phyloP scores from a whole-genome alignment of 2,888 invertebrate species.

The Sialis lutaria region DNA sequence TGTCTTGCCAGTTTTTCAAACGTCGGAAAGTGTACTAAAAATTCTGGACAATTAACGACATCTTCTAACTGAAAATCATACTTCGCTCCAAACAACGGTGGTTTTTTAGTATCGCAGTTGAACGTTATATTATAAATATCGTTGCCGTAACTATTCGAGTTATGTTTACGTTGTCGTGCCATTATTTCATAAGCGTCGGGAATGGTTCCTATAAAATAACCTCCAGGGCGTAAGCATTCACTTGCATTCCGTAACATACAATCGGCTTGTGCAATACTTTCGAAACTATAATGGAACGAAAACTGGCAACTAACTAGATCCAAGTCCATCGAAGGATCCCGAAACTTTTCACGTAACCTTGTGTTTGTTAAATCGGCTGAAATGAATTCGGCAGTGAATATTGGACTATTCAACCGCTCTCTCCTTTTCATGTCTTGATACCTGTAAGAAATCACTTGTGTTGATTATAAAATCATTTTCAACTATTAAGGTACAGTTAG shows the following conservation, averaged over 20 bases:
- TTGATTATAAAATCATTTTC: no score
- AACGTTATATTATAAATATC: conserved; percentile 59
- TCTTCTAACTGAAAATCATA: conserved; percentile 93
- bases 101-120: conserved; percentile 43
- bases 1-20: conserved; percentile 55
- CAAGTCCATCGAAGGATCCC: conserved; percentile 59
- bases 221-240: conserved; percentile 75
- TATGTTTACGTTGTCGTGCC: conserved; percentile 42
- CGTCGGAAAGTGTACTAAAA: conserved; percentile 84
- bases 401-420: conserved; percentile 17
- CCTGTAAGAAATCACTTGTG: no score
- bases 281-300: conserved; percentile 94
- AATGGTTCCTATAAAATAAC: conserved; percentile 92
- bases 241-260: conserved; percentile 86
- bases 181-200: conserved; percentile 89
- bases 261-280: conserved; percentile 72
- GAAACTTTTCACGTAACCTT: conserved; percentile 55
- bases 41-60: conserved; percentile 97
- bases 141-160: conserved; percentile 52
- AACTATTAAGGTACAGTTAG: no score
- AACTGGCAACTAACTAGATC: conserved; percentile 95
- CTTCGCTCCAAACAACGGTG: conserved; percentile 85
- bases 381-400: conserved; percentile 79
- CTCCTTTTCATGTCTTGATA: conserved; percentile 9
- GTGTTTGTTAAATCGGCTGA: conserved; percentile 83